These are phyloP conservation scores for Anorthoa munda DNA, from an alignment of 2,888 invertebrate genomes.

Conservation along the genomic window DNA sequence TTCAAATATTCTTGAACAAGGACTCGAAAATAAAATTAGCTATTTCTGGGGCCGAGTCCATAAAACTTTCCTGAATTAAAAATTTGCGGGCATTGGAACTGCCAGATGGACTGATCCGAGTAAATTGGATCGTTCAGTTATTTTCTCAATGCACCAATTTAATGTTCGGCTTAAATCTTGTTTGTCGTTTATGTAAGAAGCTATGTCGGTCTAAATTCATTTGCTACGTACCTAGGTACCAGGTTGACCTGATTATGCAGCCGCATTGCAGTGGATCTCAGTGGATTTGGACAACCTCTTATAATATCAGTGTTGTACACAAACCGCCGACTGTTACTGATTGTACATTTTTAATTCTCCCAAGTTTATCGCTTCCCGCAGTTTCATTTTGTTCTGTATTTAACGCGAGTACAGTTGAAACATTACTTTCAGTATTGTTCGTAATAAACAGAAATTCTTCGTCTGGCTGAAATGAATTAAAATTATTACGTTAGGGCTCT, in stretches of 20 bases:
- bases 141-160: conserved; percentile 60
- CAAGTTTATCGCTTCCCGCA: conserved; percentile 59
- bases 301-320: conserved; percentile 51
- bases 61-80: conserved; percentile 49
- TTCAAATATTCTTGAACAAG: conserved; percentile 27
- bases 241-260: conserved; percentile 73
- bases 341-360: conserved; percentile 56
- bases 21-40: conserved; percentile 30
- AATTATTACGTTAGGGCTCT: conserved; percentile 42
- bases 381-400: conserved; percentile 55
- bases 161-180: conserved; percentile 60
- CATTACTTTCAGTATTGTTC: conserved; percentile 49
- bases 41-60: conserved; percentile 12
- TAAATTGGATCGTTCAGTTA: conserved; percentile 52
- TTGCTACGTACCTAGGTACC: conserved; percentile 58
- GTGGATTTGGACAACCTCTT: conserved; percentile 64
- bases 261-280: conserved; percentile 74
- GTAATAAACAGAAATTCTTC: conserved; percentile 45
- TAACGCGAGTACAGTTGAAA: conserved; percentile 44
- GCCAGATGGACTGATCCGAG: conserved; percentile 44
- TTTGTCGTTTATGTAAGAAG: conserved; percentile 62
- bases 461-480: conserved; percentile 43
- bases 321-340: conserved; percentile 44
- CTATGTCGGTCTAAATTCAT: conserved; percentile 59
- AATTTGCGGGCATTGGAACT: conserved; percentile 37